phyloP scores from a whole-genome alignment of 2,888 invertebrate genomes.

The Drosophila robusta region DNA sequence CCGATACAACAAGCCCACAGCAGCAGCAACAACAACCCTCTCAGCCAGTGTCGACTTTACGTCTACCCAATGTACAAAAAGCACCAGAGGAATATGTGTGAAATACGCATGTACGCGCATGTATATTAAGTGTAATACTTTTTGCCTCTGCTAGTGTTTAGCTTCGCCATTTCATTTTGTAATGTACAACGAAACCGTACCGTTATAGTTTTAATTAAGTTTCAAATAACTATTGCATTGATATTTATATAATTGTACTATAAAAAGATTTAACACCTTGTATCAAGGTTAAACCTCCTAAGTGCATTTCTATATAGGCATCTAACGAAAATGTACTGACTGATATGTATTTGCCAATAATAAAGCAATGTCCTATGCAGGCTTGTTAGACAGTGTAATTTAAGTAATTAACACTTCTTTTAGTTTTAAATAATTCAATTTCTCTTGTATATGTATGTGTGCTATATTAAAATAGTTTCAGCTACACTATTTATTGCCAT shows the following conservation, averaged over 20 bases:
- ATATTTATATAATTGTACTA: slow-evolving; percentile 37
- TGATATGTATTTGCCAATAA: slow-evolving; percentile 36
- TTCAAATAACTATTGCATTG: slow-evolving; percentile 27
- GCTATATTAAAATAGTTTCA: slow-evolving; percentile 74
- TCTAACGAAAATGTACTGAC: slow-evolving; percentile 46
- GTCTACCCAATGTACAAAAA: slow-evolving; percentile 92
- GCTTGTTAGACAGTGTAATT: slow-evolving; percentile 15
- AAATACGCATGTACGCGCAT: slow-evolving; percentile 27
- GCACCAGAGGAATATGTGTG: slow-evolving; percentile 96
- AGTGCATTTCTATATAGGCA: slow-evolving; percentile 43
- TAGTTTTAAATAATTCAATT: slow-evolving; percentile 27
- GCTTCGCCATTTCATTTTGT: slow-evolving; percentile 70
- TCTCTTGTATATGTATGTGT: slow-evolving; percentile 61
- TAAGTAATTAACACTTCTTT: slow-evolving; percentile 10
- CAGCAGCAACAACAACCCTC: slow-evolving; percentile 88
- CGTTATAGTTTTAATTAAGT: slow-evolving; percentile 24
- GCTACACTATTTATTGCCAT: slow-evolving; percentile 66
- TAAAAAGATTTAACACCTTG: slow-evolving; percentile 80
- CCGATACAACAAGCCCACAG: slow-evolving; percentile 91
- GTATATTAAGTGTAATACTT: slow-evolving; percentile 53
- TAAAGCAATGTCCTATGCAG: slow-evolving; percentile 25
- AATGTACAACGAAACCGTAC: slow-evolving; percentile 63
- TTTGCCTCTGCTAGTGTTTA: slow-evolving; percentile 47
- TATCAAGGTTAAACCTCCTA: slow-evolving; percentile 83
- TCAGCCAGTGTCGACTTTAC: slow-evolving; percentile 86